Evolutionary conservation across 2,113 vertebrate genomes (phyloP).

Genomic region (Chaetura pelagica): DNA sequence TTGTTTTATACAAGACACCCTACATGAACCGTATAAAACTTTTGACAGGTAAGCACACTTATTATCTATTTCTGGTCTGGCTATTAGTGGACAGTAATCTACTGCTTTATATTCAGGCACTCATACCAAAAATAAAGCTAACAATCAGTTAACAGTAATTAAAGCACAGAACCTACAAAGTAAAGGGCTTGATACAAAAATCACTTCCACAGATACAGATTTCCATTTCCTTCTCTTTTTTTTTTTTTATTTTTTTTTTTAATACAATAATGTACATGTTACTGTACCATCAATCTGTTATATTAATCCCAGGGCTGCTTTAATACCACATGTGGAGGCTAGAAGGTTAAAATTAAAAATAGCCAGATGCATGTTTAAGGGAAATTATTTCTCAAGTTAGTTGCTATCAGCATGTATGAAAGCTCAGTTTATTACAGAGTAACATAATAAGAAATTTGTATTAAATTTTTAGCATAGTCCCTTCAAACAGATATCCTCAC

Average conservation of each 20-base stretch:
- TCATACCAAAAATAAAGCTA: background rate
- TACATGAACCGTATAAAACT: background rate
- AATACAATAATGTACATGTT: background rate
- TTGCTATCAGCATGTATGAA: background rate
- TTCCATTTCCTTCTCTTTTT: fast-evolving
- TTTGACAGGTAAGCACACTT: background rate
- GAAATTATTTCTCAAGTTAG: background rate
- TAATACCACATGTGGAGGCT: background rate
- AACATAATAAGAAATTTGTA: background rate
- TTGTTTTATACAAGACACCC: background rate
- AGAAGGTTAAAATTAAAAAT: background rate
- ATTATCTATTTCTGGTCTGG: background rate
- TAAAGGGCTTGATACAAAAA: background rate
- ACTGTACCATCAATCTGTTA: background rate
- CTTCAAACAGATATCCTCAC: background rate
- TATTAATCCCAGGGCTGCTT: background rate
- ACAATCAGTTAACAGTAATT: background rate
- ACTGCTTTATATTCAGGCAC: background rate
- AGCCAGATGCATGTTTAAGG: background rate
- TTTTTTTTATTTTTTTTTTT: background rate
- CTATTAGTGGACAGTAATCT: background rate
- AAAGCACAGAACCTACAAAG: background rate
- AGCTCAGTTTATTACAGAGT: background rate
- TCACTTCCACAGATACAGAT: background rate
- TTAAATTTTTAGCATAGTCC: background rate